These are phyloP conservation scores for Spea multiplicata DNA, from an alignment of 2,113 vertebrate genomes.

Conservation along the genomic window DNA sequence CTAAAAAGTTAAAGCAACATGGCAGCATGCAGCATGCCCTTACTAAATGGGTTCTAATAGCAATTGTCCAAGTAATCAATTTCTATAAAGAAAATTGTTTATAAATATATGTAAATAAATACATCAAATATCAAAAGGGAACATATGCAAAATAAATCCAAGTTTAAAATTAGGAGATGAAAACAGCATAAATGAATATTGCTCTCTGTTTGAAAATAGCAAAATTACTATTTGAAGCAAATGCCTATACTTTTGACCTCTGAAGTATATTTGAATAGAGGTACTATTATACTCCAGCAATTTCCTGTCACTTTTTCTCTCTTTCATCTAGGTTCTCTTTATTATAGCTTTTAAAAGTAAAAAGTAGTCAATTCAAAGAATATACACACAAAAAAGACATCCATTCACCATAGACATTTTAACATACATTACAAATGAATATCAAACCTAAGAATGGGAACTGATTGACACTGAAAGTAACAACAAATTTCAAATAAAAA, in stretches of 20 bases:
- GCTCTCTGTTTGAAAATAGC: constrained; percentile 32
- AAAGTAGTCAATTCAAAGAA: constrained; percentile 44
- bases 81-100: constrained; percentile 9
- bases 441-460: constrained; percentile 19
- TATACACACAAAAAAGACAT: constrained; percentile 31
- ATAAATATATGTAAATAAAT: constrained; percentile 19
- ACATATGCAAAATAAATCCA: constrained; percentile 15
- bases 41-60: not conserved
- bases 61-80: not conserved
- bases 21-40: too few species aligned
- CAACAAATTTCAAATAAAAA: not conserved
- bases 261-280: constrained; percentile 37
- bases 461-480: constrained; percentile 2
- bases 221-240: constrained; percentile 45
- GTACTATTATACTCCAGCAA: constrained; percentile 40
- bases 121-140: constrained; percentile 4
- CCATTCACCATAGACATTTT: constrained; percentile 25
- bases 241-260: constrained; percentile 45
- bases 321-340: constrained; percentile 46
- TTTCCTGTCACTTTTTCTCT: constrained; percentile 41
- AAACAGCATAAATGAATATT: constrained; percentile 28
- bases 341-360: constrained; percentile 24
- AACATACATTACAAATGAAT: constrained; percentile 28
- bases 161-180: constrained; percentile 14
- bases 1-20: too few species aligned